Conservation (phyloP, 2,888 invertebrate genomes). For the Hesperia comma region DNA sequence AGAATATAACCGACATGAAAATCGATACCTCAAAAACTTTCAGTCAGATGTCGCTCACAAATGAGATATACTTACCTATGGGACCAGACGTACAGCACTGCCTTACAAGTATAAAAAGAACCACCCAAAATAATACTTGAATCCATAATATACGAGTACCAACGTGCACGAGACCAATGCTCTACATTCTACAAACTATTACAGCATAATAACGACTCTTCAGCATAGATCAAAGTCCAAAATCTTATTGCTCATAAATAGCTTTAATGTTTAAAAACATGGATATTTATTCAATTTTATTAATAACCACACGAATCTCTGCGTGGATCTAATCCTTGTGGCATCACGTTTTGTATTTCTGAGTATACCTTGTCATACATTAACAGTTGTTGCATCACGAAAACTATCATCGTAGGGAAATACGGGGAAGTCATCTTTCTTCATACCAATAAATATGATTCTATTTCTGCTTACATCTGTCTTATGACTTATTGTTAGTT, state of each 20-base stretch:
- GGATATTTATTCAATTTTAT: neutral
- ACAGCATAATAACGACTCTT: neutral
- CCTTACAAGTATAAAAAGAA: no score
- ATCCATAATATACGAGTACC: no score
- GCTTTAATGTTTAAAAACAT: neutral
- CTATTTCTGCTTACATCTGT: neutral
- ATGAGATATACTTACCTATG: no score
- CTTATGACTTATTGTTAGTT: no score
- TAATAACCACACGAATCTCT: neutral
- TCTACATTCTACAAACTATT: no score
- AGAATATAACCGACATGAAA: no score
- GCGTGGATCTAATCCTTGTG: neutral
- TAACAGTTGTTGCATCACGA: neutral
- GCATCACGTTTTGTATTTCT: neutral
- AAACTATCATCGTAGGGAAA: neutral
- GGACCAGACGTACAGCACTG: no score
- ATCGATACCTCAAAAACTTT: no score
- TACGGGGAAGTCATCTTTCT: conserved; percentile 2
- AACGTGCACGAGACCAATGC: no score
- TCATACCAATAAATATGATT: neutral
- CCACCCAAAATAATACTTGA: no score
- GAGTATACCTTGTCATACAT: neutral
- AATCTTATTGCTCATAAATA: neutral
- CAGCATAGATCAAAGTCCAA: neutral
- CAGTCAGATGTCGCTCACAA: no score